Conservation (phyloP, 2,113 vertebrate species). For the Poeciliopsis turrubarensis region DNA sequence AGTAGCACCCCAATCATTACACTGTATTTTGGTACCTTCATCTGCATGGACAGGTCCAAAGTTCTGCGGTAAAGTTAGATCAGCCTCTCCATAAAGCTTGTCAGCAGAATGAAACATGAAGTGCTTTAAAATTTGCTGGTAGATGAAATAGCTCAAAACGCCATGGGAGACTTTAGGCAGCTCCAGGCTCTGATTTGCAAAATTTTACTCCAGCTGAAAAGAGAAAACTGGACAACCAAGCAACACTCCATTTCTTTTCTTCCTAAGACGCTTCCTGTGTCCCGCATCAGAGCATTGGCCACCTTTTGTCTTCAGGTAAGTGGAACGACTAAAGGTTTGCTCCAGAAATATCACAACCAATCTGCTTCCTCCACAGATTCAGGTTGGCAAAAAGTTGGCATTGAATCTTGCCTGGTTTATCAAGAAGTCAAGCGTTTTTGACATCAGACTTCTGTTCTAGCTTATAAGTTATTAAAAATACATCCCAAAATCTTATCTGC, state of each 20-base stretch:
- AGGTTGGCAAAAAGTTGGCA: no score
- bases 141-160: not conserved
- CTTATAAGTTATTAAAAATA: not conserved
- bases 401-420: no score
- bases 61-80: not conserved
- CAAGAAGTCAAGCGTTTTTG: not conserved
- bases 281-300: no score
- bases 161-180: not conserved
- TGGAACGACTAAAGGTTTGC: not conserved
- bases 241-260: no score
- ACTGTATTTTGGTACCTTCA: not conserved
- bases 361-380: not conserved
- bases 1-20: no score
- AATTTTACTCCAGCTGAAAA: not conserved
- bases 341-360: not conserved
- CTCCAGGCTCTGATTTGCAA: not conserved
- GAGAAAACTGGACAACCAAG: no score
- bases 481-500: not conserved
- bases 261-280: not conserved
- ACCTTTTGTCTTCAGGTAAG: not conserved
- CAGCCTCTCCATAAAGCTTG: not conserved
- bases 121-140: not conserved
- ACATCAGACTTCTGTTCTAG: not conserved
- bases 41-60: not conserved
- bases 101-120: not conserved